phyloP scores from a whole-genome alignment of 2,797 vertebrate genomes.

The Acestrorhynchus altus region DNA sequence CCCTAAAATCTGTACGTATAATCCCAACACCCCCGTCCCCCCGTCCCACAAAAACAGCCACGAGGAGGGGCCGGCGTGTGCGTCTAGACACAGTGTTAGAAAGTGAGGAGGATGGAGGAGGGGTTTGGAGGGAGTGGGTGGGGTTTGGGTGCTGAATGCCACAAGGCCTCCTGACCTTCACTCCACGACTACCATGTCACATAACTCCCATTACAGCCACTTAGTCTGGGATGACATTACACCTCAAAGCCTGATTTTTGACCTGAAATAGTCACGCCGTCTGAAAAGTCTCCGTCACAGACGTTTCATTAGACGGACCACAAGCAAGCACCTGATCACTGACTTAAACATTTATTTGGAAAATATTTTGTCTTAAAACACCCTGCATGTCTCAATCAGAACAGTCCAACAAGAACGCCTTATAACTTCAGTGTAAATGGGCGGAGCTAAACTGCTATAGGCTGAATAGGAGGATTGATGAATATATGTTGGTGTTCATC shows the following conservation, averaged over 20 bases:
- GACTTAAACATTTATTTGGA: too few species aligned
- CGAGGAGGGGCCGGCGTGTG: not conserved
- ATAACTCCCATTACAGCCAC: constrained; percentile 8
- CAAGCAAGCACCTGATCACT: too few species aligned
- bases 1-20: constrained; percentile 27
- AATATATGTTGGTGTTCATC: too few species aligned
- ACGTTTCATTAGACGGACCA: not conserved
- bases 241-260: constrained; percentile 8
- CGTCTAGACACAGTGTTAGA: constrained; percentile 46
- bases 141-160: constrained; percentile 17
- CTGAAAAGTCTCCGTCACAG: not conserved
- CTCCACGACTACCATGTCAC: constrained; percentile 20
- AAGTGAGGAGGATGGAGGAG: constrained; percentile 28
- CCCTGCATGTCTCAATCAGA: too few species aligned
- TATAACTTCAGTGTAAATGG: too few species aligned
- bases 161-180: constrained; percentile 23
- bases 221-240: constrained; percentile 14
- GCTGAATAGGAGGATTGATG: too few species aligned
- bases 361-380: too few species aligned
- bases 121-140: not conserved
- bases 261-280: not conserved
- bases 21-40: constrained; percentile 20
- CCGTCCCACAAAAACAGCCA: constrained; percentile 24
- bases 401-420: too few species aligned
- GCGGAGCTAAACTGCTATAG: too few species aligned